A percentile compares a stretch with the other conserved stretches of the same genome.
phyloP scores from a whole-genome alignment of 2,888 invertebrate genomes.

The Linyphia triangularis region DNA sequence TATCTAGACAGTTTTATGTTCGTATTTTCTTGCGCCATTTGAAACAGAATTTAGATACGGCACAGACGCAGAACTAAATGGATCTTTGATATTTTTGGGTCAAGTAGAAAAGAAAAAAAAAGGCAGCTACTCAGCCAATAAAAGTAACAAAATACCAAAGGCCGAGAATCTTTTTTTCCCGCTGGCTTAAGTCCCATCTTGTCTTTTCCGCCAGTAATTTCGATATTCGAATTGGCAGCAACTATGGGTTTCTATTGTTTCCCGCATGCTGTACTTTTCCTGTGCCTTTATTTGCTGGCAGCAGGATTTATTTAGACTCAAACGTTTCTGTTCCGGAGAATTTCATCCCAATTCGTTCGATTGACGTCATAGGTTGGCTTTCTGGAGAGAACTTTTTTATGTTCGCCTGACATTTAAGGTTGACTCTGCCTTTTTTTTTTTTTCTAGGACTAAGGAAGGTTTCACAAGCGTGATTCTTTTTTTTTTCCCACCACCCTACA shows the following conservation, averaged over 20 bases:
- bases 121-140: conserved; percentile 44
- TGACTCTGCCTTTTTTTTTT: not conserved
- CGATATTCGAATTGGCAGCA: conserved; percentile 65
- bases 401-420: not conserved
- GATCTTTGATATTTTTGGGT: conserved; percentile 55
- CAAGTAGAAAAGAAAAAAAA: conserved; percentile 51
- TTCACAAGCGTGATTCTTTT: conserved; percentile 13
- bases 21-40: conserved; percentile 19
- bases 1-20: not conserved
- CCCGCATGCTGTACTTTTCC: conserved; percentile 19
- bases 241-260: conserved; percentile 56
- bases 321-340: conserved; percentile 29
- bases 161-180: not conserved
- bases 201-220: conserved; percentile 49
- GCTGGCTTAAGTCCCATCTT: conserved; percentile 65
- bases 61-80: conserved; percentile 24
- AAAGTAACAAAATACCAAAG: conserved; percentile 43
- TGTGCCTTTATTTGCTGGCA: conserved; percentile 64
- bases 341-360: not conserved
- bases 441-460: not conserved
- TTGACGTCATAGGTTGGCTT: conserved; percentile 41
- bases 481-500: conserved; percentile 18
- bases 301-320: conserved; percentile 41
- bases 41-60: conserved; percentile 32
- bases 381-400: conserved; percentile 7